These are phyloP conservation scores for Sciurus vulgaris DNA, from an alignment of 2,797 vertebrate species.

Conservation along the genomic window DNA sequence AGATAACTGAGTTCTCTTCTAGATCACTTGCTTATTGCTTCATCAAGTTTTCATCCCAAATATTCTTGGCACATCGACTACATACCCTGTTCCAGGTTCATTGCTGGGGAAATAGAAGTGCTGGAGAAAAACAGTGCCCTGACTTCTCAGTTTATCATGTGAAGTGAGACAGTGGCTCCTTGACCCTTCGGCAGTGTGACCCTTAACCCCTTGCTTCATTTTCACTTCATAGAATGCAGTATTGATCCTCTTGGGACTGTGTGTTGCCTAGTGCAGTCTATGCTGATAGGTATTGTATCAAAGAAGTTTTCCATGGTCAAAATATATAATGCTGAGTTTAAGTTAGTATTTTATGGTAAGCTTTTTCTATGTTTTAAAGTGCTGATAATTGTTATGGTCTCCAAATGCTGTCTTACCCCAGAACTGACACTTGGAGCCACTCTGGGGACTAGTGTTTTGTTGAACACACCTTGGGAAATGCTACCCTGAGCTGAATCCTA, in stretches of 20 bases:
- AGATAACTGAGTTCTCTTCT: not conserved
- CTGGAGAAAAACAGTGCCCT: not conserved
- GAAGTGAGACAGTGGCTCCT: too few relatives aligned
- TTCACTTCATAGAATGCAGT: not conserved
- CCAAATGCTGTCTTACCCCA: not conserved
- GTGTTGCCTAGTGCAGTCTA: not conserved
- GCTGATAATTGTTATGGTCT: not conserved
- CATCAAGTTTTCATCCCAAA: not conserved
- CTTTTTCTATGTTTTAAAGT: not conserved
- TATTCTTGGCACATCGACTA: not conserved
- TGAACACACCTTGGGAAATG: not conserved
- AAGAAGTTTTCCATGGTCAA: not conserved
- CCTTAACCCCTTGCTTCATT: not conserved
- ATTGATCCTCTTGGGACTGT: not conserved
- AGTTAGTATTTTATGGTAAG: not conserved
- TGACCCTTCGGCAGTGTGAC: not conserved
- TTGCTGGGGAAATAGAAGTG: not conserved
- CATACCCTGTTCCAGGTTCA: not conserved
- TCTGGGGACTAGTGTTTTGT: not conserved
- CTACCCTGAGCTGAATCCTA: not conserved
- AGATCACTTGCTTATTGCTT: not conserved
- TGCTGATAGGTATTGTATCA: not conserved
- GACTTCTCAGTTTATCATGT: not conserved
- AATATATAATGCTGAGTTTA: not conserved
- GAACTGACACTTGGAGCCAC: not conserved